Percentiles rank a stretch among this genome's conserved stretches.
Evolutionary conservation across 1,140 invertebrate genomes (phyloP).

Genomic region (Thaumatotibia leucotreta): DNA sequence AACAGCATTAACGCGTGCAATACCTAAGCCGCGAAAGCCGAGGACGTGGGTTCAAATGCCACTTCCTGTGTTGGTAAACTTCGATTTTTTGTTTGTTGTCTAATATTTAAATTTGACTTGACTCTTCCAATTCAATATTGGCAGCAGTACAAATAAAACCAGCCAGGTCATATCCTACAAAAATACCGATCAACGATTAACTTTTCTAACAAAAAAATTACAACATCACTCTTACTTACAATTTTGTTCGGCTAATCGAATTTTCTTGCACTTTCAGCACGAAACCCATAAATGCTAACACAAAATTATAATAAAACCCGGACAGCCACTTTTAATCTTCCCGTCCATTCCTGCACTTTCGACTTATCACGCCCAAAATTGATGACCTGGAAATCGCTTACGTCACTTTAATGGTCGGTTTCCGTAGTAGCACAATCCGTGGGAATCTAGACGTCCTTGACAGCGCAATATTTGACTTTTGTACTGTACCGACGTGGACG

Average conservation of each 20-base stretch:
- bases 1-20: too few species aligned
- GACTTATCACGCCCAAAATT: conserved; percentile 12
- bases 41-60: too few species aligned
- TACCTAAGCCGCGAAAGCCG: too few species aligned
- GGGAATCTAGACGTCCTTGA: background rate
- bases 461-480: background rate
- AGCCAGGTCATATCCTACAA: too few species aligned
- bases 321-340: conserved; percentile 12
- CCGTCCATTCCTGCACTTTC: conserved; percentile 6
- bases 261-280: background rate
- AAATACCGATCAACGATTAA: background rate
- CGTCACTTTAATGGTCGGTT: conserved; percentile 12
- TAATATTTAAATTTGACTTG: too few species aligned
- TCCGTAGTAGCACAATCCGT: background rate
- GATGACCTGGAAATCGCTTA: conserved; percentile 12
- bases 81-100: too few species aligned
- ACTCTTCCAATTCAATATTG: too few species aligned
- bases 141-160: too few species aligned
- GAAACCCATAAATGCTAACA: conserved; percentile 3
- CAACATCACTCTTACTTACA: background rate
- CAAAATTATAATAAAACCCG: conserved; percentile 11
- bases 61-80: too few species aligned
- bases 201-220: background rate
- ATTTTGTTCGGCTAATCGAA: background rate
- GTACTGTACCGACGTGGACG: background rate